phyloP scores from a whole-genome alignment of 2,888 invertebrate genomes.

The Teleogryllus oceanicus region DNA sequence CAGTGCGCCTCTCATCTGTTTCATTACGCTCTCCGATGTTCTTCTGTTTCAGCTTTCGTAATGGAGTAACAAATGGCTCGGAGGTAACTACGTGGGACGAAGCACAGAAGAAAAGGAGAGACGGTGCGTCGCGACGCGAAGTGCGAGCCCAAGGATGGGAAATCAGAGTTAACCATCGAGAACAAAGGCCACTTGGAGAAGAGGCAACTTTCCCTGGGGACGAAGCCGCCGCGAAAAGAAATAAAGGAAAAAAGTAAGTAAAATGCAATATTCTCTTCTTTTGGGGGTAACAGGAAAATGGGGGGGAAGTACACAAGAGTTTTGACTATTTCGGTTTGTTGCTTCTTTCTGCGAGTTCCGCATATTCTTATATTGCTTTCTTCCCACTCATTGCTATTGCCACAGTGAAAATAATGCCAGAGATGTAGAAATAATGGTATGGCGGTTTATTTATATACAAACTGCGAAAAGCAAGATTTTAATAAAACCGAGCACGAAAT shows the following conservation, averaged over 20 bases:
- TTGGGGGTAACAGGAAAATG: background rate
- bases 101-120: background rate
- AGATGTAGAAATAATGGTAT: background rate
- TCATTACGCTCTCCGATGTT: conserved; percentile 18
- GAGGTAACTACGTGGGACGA: conserved; percentile 3
- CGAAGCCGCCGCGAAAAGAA: background rate
- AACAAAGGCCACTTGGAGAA: conserved; percentile 8
- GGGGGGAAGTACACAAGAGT: background rate
- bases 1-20: conserved; percentile 8
- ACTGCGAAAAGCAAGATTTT: background rate
- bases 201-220: background rate
- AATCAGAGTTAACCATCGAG: conserved; percentile 5
- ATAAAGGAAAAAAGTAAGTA: conserved; percentile 3
- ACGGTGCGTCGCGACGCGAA: background rate
- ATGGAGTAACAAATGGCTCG: conserved; percentile 1
- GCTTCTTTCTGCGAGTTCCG: background rate
- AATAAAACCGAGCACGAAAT: background rate
- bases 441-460: background rate
- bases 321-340: background rate
- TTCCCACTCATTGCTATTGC: background rate
- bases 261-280: background rate
- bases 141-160: background rate
- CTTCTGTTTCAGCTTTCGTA: conserved; percentile 10
- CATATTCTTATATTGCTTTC: background rate
- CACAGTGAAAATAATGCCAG: background rate